Conservation (phyloP, 1,140 invertebrate species). For the Stenopsyche tienmushanensis region DNA sequence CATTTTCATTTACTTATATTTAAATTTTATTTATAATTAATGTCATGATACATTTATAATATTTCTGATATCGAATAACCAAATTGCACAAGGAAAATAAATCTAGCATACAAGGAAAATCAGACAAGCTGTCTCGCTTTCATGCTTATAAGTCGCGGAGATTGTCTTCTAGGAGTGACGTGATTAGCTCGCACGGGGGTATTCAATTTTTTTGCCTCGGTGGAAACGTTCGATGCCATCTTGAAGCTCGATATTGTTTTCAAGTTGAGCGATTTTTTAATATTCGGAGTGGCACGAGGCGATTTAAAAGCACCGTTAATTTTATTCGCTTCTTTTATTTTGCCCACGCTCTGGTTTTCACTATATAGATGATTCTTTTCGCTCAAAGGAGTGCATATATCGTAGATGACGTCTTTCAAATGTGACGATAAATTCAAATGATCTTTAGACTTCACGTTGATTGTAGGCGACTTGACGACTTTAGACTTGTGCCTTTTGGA, state of each 20-base stretch:
- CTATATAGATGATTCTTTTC: slow-evolving; percentile 28
- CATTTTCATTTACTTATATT: too few relatives aligned
- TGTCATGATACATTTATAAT: too few relatives aligned
- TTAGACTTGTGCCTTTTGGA: slow-evolving; percentile 33
- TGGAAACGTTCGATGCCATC: background rate
- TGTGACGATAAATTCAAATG: slow-evolving; percentile 37
- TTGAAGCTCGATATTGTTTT: slow-evolving; percentile 30
- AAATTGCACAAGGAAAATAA: too few relatives aligned
- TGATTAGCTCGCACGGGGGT: slow-evolving; percentile 38
- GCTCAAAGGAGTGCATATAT: slow-evolving; percentile 37
- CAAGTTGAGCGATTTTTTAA: slow-evolving; percentile 32
- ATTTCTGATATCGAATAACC: too few relatives aligned
- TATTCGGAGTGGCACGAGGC: slow-evolving; percentile 25
- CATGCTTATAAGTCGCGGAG: slow-evolving; percentile 32
- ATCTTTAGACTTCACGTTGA: slow-evolving; percentile 32
- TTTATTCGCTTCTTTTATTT: slow-evolving; percentile 9
- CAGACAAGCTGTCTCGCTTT: slow-evolving; percentile 34
- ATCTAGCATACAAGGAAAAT: too few relatives aligned
- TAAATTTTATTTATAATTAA: too few relatives aligned
- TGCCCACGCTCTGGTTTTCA: slow-evolving; percentile 14
- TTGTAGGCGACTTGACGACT: slow-evolving; percentile 23
- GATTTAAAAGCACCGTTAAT: slow-evolving; percentile 23
- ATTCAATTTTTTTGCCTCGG: slow-evolving; percentile 21
- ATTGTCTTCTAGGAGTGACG: slow-evolving; percentile 34
- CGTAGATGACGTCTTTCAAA: slow-evolving; percentile 40